Percentiles rank a stretch among this genome's conserved stretches.
phyloP scores from a whole-genome alignment of 2,113 vertebrate species.

The Genyomyrus donnyi region DNA sequence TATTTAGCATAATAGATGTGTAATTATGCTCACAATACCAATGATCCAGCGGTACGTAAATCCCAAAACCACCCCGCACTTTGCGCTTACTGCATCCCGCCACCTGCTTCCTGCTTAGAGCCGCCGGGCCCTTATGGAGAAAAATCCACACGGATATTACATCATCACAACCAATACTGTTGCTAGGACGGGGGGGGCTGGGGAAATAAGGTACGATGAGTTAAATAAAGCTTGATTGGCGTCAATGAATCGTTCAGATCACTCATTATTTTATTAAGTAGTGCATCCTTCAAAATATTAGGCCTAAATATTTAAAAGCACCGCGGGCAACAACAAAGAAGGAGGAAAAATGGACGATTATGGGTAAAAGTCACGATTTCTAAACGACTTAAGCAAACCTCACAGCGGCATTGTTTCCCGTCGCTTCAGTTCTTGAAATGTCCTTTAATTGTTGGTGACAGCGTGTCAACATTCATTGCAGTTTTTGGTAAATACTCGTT shows the following conservation, averaged over 20 bases:
- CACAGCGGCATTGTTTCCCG: not conserved
- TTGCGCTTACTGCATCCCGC: not conserved
- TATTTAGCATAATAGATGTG: not conserved
- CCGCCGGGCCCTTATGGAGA: not conserved
- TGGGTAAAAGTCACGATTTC: not conserved
- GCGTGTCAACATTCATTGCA: constrained; percentile 9
- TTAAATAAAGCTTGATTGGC: not conserved
- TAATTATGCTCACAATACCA: not conserved
- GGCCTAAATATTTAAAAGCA: not conserved
- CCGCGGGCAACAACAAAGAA: not conserved
- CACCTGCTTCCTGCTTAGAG: not conserved
- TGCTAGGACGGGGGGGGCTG: not conserved
- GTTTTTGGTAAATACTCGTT: not conserved
- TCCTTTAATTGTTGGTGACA: not conserved
- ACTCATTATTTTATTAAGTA: not conserved
- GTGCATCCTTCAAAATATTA: not conserved
- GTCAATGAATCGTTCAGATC: not conserved
- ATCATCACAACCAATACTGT: not conserved
- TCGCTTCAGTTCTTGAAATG: not conserved
- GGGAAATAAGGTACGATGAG: not conserved
- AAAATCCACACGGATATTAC: not conserved
- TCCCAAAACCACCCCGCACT: not conserved
- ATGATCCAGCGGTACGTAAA: not conserved
- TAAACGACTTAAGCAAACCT: not conserved
- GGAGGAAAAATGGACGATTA: too few relatives aligned